Percentiles rank a stretch among this genome's conserved stretches.
phyloP scores from a whole-genome alignment of 2,113 vertebrate species.

The Eulemur rufifrons region DNA sequence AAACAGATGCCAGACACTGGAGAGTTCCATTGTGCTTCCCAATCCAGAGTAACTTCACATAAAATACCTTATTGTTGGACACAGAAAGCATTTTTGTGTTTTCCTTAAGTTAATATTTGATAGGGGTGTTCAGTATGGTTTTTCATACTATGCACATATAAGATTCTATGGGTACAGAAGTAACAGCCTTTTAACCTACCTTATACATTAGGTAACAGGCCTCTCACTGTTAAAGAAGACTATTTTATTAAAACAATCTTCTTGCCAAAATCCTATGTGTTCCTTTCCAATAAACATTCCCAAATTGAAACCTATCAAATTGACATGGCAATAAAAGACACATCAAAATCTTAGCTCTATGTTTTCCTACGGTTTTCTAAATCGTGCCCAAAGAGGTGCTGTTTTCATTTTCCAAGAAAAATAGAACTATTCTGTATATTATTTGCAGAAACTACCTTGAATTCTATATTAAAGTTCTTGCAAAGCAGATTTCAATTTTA shows the following conservation, averaged over 20 bases:
- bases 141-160: neutral
- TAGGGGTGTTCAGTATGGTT: neutral
- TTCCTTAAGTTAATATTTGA: neutral
- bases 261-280: neutral
- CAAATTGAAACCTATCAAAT: neutral
- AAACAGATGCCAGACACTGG: neutral
- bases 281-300: neutral
- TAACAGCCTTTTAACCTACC: neutral
- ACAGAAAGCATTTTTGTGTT: neutral
- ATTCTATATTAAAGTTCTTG: neutral
- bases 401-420: neutral
- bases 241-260: neutral
- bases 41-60: neutral
- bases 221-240: neutral
- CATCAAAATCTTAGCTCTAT: neutral
- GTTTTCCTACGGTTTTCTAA: neutral
- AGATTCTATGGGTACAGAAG: neutral
- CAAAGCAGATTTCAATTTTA: neutral
- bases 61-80: neutral
- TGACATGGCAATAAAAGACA: neutral
- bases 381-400: neutral
- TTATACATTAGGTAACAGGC: neutral
- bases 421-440: neutral
- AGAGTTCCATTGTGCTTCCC: neutral
- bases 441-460: neutral